Evolutionary conservation across 2,888 invertebrate genomes (phyloP), one percentile per base, ranked within the genome.

Genomic region (Andricus curvator): DNA sequence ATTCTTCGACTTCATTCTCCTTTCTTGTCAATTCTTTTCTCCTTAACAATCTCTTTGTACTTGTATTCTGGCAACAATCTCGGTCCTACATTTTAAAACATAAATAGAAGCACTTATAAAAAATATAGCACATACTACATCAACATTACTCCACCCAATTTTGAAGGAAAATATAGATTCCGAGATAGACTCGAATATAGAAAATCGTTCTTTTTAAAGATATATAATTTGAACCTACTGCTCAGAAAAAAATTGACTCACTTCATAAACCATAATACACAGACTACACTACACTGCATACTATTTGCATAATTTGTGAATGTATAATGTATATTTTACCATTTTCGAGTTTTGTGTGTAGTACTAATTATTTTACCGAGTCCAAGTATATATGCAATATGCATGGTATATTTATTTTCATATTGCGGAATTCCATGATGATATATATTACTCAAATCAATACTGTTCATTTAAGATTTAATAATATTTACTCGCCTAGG

Each of bases 1-100:
- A 37, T 66, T 66, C 41, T n/a, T 66, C 9, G 66, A 66, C 66
- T 66, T 66, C 66, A n/a, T 9, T 37, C 11, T 66, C n/a, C 66
- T 66, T 41, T 66, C 37, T 37, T n/a, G 20, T 37, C 3, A 20
- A 41, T 66, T 37, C 8, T 66, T 41, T 37, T 41, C 20, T 66
- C n/a, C n/a, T 20, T 3, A n/a, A 33, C 37, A 66, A 66, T 66
- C 48, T 48, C 48, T 48, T 15, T 56, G 56, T 56, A 8, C n/a
- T 9, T 56, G 8, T 2, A n/a, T 66, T 66, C 33, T 20, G 15
- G 29, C 6, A 20, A 65, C 11, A n/a, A 48, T 48, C 17, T 48
- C 48, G 1, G 5, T 48, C 17, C 17, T 48, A 17, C n/a, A 51
- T 51, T 8, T 51, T 51, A n/a, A 51, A 51, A 51, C 20, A 20